Conservation (phyloP, 2,797 vertebrate genomes). For the Lagorchestes hirsutus region DNA sequence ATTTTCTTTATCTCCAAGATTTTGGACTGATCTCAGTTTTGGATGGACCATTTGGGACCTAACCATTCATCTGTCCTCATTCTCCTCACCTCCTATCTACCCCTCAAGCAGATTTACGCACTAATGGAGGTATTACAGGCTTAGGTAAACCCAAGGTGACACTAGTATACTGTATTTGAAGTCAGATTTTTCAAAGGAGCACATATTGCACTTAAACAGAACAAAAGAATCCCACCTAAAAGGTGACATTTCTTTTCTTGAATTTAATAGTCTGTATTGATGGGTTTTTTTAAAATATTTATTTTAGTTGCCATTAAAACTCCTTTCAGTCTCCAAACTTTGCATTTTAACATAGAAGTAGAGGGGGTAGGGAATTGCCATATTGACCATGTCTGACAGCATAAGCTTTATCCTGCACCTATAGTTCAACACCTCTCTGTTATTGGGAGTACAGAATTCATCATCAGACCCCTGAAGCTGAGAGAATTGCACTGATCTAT, state of each 20-base stretch:
- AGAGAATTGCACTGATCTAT: neutral
- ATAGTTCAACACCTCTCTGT: neutral
- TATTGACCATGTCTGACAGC: neutral
- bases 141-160: slow-evolving; percentile 65
- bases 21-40: slow-evolving; percentile 72
- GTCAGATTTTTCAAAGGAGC: slow-evolving; percentile 58
- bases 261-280: neutral
- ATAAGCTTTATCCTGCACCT: neutral
- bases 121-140: slow-evolving; percentile 66
- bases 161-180: slow-evolving; percentile 66
- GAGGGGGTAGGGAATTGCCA: neutral
- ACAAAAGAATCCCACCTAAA: slow-evolving; percentile 59
- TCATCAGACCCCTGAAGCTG: neutral
- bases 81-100: neutral
- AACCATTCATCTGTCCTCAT: neutral
- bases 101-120: slow-evolving; percentile 68
- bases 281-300: neutral
- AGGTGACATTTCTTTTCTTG: neutral
- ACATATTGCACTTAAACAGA: slow-evolving; percentile 65
- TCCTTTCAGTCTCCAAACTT: neutral
- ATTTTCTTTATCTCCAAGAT: slow-evolving; percentile 65
- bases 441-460: neutral
- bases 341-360: neutral
- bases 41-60: neutral
- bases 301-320: neutral